A percentile compares a stretch with the other conserved stretches of the same genome.
phyloP scores from a whole-genome alignment of 2,113 vertebrate genomes.

The Pelecanus crispus region DNA sequence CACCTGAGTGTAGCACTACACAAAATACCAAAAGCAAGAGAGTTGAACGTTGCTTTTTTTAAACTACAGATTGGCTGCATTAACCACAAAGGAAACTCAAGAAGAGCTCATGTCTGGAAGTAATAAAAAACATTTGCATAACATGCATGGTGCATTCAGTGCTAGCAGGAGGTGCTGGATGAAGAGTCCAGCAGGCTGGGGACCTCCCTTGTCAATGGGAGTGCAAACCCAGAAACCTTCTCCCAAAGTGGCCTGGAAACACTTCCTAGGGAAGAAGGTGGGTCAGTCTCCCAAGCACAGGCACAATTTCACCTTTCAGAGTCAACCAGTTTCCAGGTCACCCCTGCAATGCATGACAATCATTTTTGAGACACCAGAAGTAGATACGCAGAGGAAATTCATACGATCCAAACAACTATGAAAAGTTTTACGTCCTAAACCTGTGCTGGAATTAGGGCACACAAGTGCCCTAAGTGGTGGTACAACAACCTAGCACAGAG shows the following conservation, averaged over 20 bases:
- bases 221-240: not conserved
- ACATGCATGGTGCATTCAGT: not conserved
- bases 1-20: not conserved
- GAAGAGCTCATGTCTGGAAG: not conserved
- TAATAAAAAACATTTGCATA: not conserved
- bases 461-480: not conserved
- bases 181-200: not conserved
- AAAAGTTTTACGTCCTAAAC: not conserved
- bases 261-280: not conserved
- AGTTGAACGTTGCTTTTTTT: not conserved
- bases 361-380: not conserved
- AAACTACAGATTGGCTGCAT: not conserved
- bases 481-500: not conserved
- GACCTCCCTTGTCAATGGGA: not conserved
- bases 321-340: not conserved
- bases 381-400: not conserved
- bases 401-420: not conserved
- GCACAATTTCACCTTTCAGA: not conserved
- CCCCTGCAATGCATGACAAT: not conserved
- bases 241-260: not conserved
- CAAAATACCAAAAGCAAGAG: not conserved
- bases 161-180: not conserved
- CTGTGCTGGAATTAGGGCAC: not conserved
- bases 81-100: conserved; percentile 24
- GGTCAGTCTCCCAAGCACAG: not conserved